Percentiles rank a stretch among this genome's conserved stretches.
Conservation (phyloP, 1,140 invertebrate genomes). For the Conus ventricosus region DNA sequence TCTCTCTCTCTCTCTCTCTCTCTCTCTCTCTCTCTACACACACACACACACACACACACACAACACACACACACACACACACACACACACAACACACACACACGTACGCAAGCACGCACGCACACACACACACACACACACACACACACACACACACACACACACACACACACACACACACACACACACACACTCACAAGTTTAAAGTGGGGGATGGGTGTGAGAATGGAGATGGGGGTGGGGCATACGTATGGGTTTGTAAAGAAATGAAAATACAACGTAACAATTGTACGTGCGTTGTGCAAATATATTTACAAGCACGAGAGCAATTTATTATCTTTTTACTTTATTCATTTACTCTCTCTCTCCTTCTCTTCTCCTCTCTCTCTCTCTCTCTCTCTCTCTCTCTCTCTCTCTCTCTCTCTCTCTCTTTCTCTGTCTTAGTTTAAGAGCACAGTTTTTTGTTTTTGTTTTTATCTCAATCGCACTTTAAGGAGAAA, state of each 20-base stretch:
- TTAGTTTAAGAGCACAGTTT: no score
- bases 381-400: no score
- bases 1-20: no score
- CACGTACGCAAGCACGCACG: no score
- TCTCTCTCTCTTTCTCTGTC: no score
- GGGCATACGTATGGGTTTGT: not conserved
- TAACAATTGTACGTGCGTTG: not conserved
- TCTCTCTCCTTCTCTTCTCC: no score
- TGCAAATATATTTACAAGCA: not conserved
- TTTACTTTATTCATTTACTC: no score
- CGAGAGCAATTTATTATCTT: no score
- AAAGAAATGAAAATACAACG: not conserved
- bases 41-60: not conserved
- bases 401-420: no score
- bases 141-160: slow-evolving; percentile 19
- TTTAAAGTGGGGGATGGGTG: no score
- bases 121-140: slow-evolving; percentile 14
- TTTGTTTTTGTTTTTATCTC: no score
- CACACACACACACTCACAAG: not conserved
- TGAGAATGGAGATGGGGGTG: not conserved
- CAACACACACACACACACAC: not conserved
- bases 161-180: slow-evolving; percentile 10
- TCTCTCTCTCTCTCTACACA: not conserved
- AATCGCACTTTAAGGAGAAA: no score
- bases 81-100: not conserved